Percentiles rank a stretch among this genome's conserved stretches.
Conservation (phyloP, 2,888 invertebrate species). For the Pharmacophagus antenor region DNA sequence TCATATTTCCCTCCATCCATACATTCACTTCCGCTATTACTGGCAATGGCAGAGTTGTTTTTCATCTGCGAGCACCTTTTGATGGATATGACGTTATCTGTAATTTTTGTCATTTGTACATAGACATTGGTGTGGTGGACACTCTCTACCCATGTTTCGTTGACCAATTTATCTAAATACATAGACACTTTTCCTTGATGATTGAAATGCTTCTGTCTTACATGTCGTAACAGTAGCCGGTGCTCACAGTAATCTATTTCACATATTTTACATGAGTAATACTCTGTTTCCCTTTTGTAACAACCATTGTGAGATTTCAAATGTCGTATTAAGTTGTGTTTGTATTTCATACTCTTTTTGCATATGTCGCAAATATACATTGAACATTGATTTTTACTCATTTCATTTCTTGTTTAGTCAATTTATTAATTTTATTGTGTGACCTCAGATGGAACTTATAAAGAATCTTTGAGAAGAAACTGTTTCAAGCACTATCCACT, state of each 20-base stretch:
- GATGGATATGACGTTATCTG: conserved; percentile 16
- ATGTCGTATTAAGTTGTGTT: conserved; percentile 6
- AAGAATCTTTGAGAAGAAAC: no score
- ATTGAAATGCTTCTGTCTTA: conserved; percentile 16
- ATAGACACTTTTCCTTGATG: conserved; percentile 7
- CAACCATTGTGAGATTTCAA: background rate
- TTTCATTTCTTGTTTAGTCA: background rate
- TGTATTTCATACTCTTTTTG: background rate
- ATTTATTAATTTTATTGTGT: background rate
- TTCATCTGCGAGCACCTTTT: conserved; percentile 5
- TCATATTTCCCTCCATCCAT: no score
- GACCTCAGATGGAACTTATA: background rate
- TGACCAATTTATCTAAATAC: background rate
- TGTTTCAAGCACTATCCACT: no score
- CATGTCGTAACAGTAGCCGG: conserved; percentile 4
- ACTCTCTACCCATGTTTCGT: conserved; percentile 14
- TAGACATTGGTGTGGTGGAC: background rate
- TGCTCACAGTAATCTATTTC: conserved; percentile 11
- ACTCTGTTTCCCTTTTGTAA: no score
- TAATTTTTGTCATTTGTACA: conserved; percentile 18
- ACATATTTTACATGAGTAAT: conserved; percentile 6
- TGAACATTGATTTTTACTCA: background rate
- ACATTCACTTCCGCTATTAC: no score
- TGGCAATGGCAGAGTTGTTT: no score
- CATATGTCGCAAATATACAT: conserved; percentile 11